Evolutionary conservation across 2,113 vertebrate genomes (phyloP).

Genomic region (Alces alces): DNA sequence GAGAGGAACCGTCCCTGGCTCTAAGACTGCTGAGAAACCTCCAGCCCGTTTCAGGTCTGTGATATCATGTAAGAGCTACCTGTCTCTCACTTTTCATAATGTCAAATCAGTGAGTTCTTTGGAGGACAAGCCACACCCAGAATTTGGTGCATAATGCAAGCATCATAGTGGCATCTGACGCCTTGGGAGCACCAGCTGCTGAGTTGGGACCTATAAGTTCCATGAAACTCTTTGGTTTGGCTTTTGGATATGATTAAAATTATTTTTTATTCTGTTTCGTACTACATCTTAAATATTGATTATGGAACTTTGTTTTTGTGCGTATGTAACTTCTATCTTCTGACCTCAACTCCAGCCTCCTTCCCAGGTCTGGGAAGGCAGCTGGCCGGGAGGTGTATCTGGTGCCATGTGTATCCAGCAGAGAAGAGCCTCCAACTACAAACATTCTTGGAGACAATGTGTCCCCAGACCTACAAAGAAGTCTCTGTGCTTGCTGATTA

Average conservation of each 20-base stretch:
- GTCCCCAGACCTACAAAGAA: neutral
- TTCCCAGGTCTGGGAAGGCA: neutral
- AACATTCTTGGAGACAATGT: neutral
- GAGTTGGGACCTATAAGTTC: neutral
- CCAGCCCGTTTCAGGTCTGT: neutral
- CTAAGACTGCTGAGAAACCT: neutral
- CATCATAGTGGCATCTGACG: neutral
- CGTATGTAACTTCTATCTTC: neutral
- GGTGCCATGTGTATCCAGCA: neutral
- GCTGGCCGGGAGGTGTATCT: fast-evolving
- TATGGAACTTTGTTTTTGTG: neutral
- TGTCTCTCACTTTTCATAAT: neutral
- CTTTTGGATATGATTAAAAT: conserved; percentile 63
- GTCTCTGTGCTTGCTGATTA: neutral
- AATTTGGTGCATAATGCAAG: neutral
- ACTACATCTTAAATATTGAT: neutral
- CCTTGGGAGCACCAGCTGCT: neutral
- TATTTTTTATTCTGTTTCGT: conserved; percentile 62
- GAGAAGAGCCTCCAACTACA: neutral
- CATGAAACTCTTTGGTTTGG: neutral
- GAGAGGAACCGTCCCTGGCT: neutral
- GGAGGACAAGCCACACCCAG: neutral
- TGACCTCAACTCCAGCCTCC: neutral
- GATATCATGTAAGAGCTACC: neutral
- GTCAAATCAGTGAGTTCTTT: conserved; percentile 8